Conservation (phyloP, 2,797 vertebrate species). For the Tragelaphus eurycerus region DNA sequence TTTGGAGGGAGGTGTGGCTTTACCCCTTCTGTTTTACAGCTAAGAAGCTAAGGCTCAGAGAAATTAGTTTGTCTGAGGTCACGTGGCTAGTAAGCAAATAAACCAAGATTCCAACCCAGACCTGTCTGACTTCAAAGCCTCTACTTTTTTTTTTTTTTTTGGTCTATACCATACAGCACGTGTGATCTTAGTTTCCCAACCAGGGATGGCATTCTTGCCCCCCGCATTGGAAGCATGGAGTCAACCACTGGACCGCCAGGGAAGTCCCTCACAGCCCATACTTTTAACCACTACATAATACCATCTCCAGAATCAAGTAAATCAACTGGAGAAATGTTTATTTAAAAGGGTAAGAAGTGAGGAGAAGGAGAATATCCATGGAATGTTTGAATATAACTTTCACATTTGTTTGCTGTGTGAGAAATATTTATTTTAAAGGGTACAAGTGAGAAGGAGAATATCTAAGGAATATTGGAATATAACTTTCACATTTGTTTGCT, state of each 20-base stretch:
- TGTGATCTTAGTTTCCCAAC: not conserved
- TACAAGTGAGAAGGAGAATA: not conserved
- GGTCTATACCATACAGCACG: not conserved
- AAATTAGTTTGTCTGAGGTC: not conserved
- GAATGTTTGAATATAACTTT: slow-evolving; percentile 33
- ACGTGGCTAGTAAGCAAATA: slow-evolving; percentile 13
- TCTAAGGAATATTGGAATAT: not conserved
- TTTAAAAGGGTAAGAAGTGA: slow-evolving; percentile 12
- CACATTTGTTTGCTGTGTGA: not conserved
- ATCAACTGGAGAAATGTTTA: slow-evolving; percentile 21
- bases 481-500: slow-evolving; percentile 23
- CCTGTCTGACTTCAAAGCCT: not conserved
- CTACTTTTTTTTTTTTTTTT: not conserved
- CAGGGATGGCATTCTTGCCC: not conserved
- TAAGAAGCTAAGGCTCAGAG: not conserved
- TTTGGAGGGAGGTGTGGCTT: not conserved
- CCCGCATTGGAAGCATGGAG: not conserved
- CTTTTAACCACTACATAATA: not conserved
- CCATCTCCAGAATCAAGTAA: not conserved
- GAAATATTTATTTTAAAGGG: slow-evolving; percentile 43
- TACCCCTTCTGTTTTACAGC: not conserved
- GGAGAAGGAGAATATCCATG: not conserved
- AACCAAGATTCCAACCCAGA: slow-evolving; percentile 13
- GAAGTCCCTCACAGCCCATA: not conserved
- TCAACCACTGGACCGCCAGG: not conserved